These are phyloP conservation scores for Xyrauchen texanus DNA, from an alignment of 2,113 vertebrate species.

Conservation along the genomic window DNA sequence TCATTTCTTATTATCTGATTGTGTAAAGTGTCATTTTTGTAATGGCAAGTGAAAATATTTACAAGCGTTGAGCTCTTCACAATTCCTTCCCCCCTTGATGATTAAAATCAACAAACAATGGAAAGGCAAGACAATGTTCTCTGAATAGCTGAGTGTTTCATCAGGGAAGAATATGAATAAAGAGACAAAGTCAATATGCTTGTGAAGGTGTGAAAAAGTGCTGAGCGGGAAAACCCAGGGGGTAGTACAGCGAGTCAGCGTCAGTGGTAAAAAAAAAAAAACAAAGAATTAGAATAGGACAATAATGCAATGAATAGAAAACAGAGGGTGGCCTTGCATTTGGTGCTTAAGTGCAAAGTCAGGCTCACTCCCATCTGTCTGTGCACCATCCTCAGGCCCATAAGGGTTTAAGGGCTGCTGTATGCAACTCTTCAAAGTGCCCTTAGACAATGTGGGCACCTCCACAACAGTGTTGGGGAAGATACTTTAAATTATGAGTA, in stretches of 20 bases:
- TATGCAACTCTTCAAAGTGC: neutral
- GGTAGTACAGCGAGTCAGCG: slow-evolving; percentile 11
- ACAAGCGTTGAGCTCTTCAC: too few species aligned
- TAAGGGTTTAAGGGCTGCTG: neutral
- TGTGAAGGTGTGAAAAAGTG: slow-evolving; percentile 35
- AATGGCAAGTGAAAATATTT: too few species aligned
- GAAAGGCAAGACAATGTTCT: slow-evolving; percentile 37
- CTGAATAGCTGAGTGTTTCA: slow-evolving; percentile 40
- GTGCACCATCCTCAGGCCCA: slow-evolving; percentile 1
- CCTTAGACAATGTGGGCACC: neutral
- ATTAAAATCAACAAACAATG: slow-evolving; percentile 43
- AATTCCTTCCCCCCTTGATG: too few species aligned
- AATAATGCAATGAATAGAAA: slow-evolving; percentile 32
- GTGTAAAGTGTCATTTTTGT: too few species aligned
- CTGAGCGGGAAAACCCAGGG: slow-evolving; percentile 42
- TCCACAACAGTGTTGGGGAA: neutral
- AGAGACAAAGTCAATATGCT: slow-evolving; percentile 40
- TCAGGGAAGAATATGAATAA: slow-evolving; percentile 14
- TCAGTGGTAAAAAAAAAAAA: neutral
- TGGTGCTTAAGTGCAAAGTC: slow-evolving; percentile 20
- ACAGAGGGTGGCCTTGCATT: neutral
- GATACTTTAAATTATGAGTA: neutral
- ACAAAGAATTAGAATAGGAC: neutral
- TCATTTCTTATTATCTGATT: too few species aligned
- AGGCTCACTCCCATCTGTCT: slow-evolving; percentile 15